A percentile compares a stretch with the other conserved stretches of the same genome.
These are phyloP conservation scores for Mycetomoellerius zeteki DNA, from an alignment of 1,140 invertebrate species.

Conservation along the genomic window DNA sequence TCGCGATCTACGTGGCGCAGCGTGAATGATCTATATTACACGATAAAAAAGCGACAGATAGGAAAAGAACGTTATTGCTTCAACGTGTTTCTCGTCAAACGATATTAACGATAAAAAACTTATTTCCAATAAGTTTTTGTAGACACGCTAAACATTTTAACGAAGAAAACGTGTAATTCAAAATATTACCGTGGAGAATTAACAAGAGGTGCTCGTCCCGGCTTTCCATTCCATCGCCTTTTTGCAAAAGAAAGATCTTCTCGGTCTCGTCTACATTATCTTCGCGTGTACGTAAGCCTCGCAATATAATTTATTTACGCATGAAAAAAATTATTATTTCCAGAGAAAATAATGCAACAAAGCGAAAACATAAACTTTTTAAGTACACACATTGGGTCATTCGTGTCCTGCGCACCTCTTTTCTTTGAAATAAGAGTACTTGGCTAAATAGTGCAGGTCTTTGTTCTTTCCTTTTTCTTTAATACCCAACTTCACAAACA, in stretches of 20 bases:
- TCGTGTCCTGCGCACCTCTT: too few relatives aligned
- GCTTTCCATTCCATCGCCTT: conserved; percentile 9
- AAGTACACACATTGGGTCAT: background rate
- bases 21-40: background rate
- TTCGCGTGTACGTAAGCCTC: too few relatives aligned
- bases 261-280: background rate
- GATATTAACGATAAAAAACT: conserved; percentile 12
- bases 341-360: background rate
- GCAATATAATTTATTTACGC: background rate
- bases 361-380: background rate
- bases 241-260: background rate
- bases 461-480: too few relatives aligned
- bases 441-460: too few relatives aligned
- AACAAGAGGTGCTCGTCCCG: background rate
- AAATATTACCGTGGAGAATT: background rate
- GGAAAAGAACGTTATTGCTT: conserved; percentile 5
- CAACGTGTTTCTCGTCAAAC: conserved; percentile 3
- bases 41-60: background rate
- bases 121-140: conserved; percentile 3
- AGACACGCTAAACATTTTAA: conserved; percentile 1
- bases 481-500: too few relatives aligned
- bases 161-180: conserved; percentile 17
- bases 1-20: background rate
- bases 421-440: too few relatives aligned
- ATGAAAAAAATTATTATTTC: background rate